Evolutionary conservation across 2,797 vertebrate genomes (phyloP), one percentile per base, ranked within the genome.

Genomic region (Siniperca scherzeri): DNA sequence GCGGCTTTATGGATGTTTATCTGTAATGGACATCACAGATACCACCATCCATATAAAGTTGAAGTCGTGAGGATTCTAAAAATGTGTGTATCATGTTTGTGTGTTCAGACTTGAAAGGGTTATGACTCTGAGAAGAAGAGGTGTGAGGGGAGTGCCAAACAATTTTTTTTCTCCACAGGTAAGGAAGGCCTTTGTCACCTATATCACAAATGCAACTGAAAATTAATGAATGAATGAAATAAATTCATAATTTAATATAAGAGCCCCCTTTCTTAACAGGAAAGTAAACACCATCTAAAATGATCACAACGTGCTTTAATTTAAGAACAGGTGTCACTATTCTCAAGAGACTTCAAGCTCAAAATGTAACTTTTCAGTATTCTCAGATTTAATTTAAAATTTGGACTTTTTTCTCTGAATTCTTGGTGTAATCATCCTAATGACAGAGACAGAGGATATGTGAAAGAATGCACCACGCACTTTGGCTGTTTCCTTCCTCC

Each of bases 401-500:
- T 40, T 1, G 2, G 25, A 64, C 16, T 66, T 64, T 70, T 81
- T 42, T 27, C 27, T 61, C 17, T 59, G 7, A 69, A 36, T 68
- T 79, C 27, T 67, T n/a, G 46, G 12, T n/a, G 19, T 70, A 77
- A 66, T 78, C 59, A 27, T n/a, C 25, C 5, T 46, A 72, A 73
- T 80, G 60, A 77, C 59, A 79, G 21, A 53, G 61, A 57, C 4
- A 52, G 3, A 36, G 44, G 40, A 22, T 4, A 59, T 53, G 64
- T 72, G 60, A 84, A 85, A 87, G 57, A 82, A 82, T 62, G 61
- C 65, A 60, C 48, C n/a, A 50, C 3, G 10, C 72, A 38, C 76
- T 87, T 70, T 67, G 59, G 62, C 78, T 76, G 59, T 80, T 80
- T 81, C 73, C 55, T 52, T 73, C 78, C 53, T 57, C 48, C 42